phyloP scores from a whole-genome alignment of 2,797 vertebrate species.

The Eleutherodactylus coqui region DNA sequence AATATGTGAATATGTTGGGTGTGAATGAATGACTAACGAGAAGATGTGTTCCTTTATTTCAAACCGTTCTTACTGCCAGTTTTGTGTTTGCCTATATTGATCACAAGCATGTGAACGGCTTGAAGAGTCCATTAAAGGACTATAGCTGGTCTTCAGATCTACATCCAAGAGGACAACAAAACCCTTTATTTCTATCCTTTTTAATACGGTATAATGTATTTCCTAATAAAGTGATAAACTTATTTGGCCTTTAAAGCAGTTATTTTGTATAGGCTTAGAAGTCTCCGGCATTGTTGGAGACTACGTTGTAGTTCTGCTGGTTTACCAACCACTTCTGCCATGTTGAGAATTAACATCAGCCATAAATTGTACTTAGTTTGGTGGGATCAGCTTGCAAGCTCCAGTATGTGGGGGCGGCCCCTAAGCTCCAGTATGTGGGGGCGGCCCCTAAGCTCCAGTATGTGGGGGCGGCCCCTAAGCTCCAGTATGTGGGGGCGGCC shows the following conservation, averaged over 20 bases:
- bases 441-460: no score
- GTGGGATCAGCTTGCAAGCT: no score
- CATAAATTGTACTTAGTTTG: no score
- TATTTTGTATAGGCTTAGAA: not conserved
- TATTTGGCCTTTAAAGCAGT: conserved; percentile 14
- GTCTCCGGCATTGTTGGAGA: no score
- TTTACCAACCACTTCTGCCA: no score
- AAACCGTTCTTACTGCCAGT: not conserved
- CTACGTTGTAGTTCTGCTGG: no score
- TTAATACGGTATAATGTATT: conserved; percentile 23
- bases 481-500: no score
- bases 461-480: no score
- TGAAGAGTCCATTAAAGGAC: not conserved
- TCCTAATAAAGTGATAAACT: conserved; percentile 40
- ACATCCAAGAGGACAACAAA: not conserved
- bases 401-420: no score
- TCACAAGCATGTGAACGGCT: not conserved
- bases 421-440: no score
- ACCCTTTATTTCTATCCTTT: conserved; percentile 2
- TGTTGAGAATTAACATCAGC: no score
- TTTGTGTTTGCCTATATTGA: conserved; percentile 1
- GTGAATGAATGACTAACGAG: conserved; percentile 5
- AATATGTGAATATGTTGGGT: not conserved
- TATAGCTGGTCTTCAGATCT: not conserved
- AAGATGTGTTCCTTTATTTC: conserved; percentile 15